Percentiles rank a stretch among this genome's conserved stretches.
Conservation (phyloP, 35 echinoderm and acorn worm genomes). For the Acanthaster planci region DNA sequence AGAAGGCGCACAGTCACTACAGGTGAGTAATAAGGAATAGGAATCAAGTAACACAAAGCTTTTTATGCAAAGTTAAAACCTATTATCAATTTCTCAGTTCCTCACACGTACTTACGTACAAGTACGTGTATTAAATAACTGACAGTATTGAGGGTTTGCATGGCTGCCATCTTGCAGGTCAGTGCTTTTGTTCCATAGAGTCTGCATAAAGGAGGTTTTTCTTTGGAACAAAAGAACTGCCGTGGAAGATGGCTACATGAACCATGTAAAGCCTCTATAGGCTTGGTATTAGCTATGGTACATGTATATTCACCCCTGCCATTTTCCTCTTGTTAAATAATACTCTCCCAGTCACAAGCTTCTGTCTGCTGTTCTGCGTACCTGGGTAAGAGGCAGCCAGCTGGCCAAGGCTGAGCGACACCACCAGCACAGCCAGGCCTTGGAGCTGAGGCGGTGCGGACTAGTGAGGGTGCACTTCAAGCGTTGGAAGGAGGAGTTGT, state of each 20-base stretch:
- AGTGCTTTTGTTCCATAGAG: no score
- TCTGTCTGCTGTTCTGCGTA: not conserved
- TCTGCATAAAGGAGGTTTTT: no score
- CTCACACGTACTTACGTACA: no score
- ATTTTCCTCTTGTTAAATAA: not conserved
- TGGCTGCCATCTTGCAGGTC: no score
- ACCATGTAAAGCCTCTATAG: no score
- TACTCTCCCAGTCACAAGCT: not conserved
- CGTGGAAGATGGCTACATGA: not conserved
- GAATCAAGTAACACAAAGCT: no score
- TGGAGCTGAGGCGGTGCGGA: conserved; percentile 26
- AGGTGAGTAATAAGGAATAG: conserved; percentile 2
- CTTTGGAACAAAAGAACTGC: no score
- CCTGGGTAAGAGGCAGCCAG: conserved; percentile 33
- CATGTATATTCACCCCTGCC: not conserved
- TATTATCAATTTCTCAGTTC: no score
- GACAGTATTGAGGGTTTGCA: no score
- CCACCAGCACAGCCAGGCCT: conserved; percentile 30
- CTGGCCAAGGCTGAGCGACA: conserved; percentile 34
- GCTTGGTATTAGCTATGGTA: not conserved
- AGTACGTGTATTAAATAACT: no score
- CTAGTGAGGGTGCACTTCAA: conserved; percentile 4
- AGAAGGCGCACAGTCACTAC: conserved; percentile 26
- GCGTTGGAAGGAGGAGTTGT: conserved; percentile 23
- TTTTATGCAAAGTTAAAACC: no score